A percentile compares a stretch with the other conserved stretches of the same genome.
phyloP scores from a whole-genome alignment of 2,888 invertebrate species.

The Altica lythri region DNA sequence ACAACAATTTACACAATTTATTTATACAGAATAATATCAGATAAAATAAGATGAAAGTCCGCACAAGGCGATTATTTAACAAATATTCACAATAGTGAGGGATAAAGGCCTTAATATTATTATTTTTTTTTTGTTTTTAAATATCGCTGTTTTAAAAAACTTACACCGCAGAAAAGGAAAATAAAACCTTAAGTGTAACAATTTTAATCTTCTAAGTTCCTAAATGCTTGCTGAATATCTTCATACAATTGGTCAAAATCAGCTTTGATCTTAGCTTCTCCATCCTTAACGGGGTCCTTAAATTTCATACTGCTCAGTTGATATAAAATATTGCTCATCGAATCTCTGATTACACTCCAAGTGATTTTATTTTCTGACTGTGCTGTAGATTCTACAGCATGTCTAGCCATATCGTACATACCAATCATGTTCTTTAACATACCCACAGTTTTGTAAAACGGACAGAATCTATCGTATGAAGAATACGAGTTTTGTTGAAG shows the following conservation, averaged over 20 bases:
- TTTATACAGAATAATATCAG: slow-evolving; percentile 46
- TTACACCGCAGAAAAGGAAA: slow-evolving; percentile 13
- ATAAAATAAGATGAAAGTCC: slow-evolving; percentile 30
- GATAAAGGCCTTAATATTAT: slow-evolving; percentile 25
- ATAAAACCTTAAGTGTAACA: slow-evolving; percentile 9
- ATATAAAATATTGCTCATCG: slow-evolving; percentile 95
- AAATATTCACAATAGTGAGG: slow-evolving; percentile 35
- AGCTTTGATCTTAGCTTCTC: slow-evolving; percentile 94
- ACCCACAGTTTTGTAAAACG: slow-evolving; percentile 99
- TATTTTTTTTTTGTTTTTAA: slow-evolving; percentile 18
- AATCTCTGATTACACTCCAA: slow-evolving; percentile 96
- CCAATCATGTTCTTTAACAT: slow-evolving; percentile 98
- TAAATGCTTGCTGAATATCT: slow-evolving; percentile 96
- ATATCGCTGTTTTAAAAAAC: slow-evolving; percentile 9
- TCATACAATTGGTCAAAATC: slow-evolving; percentile 97
- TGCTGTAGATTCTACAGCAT: slow-evolving; percentile 97
- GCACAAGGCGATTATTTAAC: slow-evolving; percentile 20
- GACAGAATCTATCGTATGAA: slow-evolving; percentile 95
- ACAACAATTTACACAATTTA: slow-evolving; percentile 35
- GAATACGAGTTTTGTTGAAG: slow-evolving; percentile 99
- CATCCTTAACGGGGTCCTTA: slow-evolving; percentile 98
- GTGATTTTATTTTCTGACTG: slow-evolving; percentile 99
- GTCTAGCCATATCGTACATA: slow-evolving; percentile 97
- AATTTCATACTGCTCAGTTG: slow-evolving; percentile 99
- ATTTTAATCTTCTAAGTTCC: slow-evolving; percentile 94